These are phyloP conservation scores for Sminthurinus aureus DNA, from an alignment of 2,888 invertebrate species.

Conservation along the genomic window DNA sequence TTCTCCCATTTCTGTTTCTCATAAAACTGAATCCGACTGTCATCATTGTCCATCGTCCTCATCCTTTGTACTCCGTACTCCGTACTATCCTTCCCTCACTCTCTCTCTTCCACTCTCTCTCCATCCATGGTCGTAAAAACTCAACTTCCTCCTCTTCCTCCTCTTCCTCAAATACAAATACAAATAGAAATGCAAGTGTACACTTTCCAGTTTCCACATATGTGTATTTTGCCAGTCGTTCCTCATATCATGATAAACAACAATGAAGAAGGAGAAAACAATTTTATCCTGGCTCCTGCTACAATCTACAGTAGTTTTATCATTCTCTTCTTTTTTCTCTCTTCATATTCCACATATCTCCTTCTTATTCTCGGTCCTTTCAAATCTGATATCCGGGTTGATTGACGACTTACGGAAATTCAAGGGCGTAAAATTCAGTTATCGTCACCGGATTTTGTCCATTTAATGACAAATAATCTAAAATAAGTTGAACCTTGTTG, in stretches of 20 bases:
- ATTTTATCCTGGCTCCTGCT: not conserved
- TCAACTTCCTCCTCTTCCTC: constrained; percentile 13
- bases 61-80: constrained; percentile 18
- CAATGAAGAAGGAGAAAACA: not conserved
- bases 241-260: constrained; percentile 10
- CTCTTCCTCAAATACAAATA: not conserved
- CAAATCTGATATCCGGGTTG: not conserved
- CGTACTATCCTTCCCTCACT: too few species aligned
- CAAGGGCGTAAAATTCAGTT: constrained; percentile 2
- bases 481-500: not conserved
- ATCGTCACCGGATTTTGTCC: not conserved
- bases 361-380: not conserved
- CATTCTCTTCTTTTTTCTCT: not conserved
- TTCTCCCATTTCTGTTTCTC: constrained; percentile 13
- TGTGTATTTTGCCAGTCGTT: too few species aligned
- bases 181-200: not conserved
- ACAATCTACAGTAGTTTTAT: not conserved
- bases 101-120: too few species aligned
- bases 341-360: not conserved
- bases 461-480: not conserved
- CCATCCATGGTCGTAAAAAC: not conserved
- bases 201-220: too few species aligned
- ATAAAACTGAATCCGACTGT: constrained; percentile 24
- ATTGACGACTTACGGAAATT: constrained; percentile 2
- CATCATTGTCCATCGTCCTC: constrained; percentile 16